Base-by-base conservation (phyloP, 2,797 vertebrate genomes). In the Paratrypauchen microcephalus region DNA sequence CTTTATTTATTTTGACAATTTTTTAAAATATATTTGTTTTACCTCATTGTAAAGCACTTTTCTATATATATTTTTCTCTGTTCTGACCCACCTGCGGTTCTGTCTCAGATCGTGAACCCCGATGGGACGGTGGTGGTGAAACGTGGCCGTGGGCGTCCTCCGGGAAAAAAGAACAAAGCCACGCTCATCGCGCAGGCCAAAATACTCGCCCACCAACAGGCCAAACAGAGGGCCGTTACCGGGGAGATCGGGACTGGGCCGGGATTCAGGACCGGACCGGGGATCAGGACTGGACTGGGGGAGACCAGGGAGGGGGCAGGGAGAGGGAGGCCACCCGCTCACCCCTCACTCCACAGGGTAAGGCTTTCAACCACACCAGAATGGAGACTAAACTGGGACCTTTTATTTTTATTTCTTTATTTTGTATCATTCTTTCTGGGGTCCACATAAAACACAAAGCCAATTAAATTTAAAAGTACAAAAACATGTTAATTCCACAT, bases 81-180 rank as follows among this genome's bases (percentile, higher is more conserved):
- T 54, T 13, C 6, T 23, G 52, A 13, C 52, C 6, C 0, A 36
- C 21, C 6, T 52, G 21, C 4, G 4, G 2, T 5, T 56, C 12
- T 5, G 9, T 55, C 36, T 36, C 75, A 93, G 92, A 55, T 67
- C 0, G 39, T 48, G 30, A 72, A 65, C 55, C 66, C 75, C 0
- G 88, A 85, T 9, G 84, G 85, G 36, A 5, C 21, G 3, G 54
- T 79, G 66, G 82, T 81, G 67, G 89, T 90, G 72, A 94, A 93
- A 77, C 60, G 91, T 58, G 90, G 91, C 0, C 13, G 94, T 59
- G 93, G 93, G 0, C 83, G 94, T 3, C 94, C 93, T 0, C 93
- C 92, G 0, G 92, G 93, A 7, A 90, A 90, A 0, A 86, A 92
- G 0, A 92, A 89, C 83, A 90, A 93, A 81, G 80, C 92, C 73